Conservation (phyloP, 2,888 invertebrate species). For the Ectemnius lituratus region DNA sequence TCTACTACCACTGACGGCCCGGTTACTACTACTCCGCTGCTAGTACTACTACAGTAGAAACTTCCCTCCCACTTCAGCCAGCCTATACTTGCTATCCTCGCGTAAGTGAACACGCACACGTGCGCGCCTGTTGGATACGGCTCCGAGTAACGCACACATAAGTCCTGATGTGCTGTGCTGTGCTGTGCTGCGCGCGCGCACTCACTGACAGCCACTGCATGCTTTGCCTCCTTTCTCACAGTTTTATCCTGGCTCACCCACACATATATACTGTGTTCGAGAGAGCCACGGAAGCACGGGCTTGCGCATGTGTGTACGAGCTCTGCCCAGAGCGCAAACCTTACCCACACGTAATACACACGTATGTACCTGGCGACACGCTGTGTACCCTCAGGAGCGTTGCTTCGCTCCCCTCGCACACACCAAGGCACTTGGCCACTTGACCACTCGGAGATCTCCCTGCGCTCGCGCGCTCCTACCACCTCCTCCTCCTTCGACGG, state of each 20-base stretch:
- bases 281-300: too few species aligned
- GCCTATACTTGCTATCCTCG: slow-evolving; percentile 39
- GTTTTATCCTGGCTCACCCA: slow-evolving; percentile 24
- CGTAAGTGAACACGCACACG: slow-evolving; percentile 19
- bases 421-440: slow-evolving; percentile 16
- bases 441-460: not conserved
- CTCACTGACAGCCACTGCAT: slow-evolving; percentile 51
- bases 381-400: slow-evolving; percentile 58
- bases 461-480: slow-evolving; percentile 2
- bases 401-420: slow-evolving; percentile 29
- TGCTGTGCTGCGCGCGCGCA: slow-evolving; percentile 55
- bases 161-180: slow-evolving; percentile 30
- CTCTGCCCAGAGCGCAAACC: slow-evolving; percentile 50
- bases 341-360: slow-evolving; percentile 40
- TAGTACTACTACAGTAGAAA: slow-evolving; percentile 26
- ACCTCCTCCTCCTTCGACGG: slow-evolving; percentile 20
- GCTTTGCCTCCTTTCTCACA: slow-evolving; percentile 24
- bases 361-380: slow-evolving; percentile 26
- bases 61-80: slow-evolving; percentile 32
- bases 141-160: slow-evolving; percentile 2
- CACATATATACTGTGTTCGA: not conserved
- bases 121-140: slow-evolving; percentile 5
- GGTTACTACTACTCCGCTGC: slow-evolving; percentile 22
- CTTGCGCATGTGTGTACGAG: slow-evolving; percentile 23
- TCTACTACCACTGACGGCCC: slow-evolving; percentile 21